Conservation (phyloP, 2,888 invertebrate species). For the Drosophila meridiana region DNA sequence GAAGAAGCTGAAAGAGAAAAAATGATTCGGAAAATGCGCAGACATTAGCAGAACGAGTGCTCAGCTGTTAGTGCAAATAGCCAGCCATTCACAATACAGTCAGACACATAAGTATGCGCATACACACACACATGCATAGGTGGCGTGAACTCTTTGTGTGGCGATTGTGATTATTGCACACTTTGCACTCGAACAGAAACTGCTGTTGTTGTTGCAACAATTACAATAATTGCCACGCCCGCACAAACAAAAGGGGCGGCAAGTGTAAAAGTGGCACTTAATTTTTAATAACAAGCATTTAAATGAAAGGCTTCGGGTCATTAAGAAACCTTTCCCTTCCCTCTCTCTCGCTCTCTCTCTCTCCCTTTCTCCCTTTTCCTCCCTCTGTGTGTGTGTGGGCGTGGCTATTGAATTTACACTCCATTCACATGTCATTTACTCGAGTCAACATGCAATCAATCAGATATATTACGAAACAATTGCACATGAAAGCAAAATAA, state of each 20-base stretch:
- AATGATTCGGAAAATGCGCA: conserved; percentile 45
- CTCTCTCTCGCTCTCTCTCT: neutral
- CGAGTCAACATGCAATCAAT: conserved; percentile 64
- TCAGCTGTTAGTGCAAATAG: conserved; percentile 50
- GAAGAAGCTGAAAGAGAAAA: conserved; percentile 4
- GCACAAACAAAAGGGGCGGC: conserved; percentile 2
- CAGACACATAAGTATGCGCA: conserved; percentile 1
- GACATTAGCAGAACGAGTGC: conserved; percentile 37
- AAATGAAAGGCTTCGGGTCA: conserved; percentile 45
- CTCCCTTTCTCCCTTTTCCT: too few species aligned
- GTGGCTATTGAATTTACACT: conserved; percentile 42
- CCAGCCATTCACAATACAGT: conserved; percentile 18
- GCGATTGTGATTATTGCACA: conserved; percentile 40
- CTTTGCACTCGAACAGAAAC: conserved; percentile 25
- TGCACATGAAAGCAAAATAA: conserved; percentile 34
- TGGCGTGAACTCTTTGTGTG: conserved; percentile 37
- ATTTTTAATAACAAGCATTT: conserved; percentile 77
- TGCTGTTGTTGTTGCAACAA: conserved; percentile 33
- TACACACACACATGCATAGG: conserved; percentile 13
- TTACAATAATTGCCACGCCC: conserved; percentile 45
- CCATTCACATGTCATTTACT: conserved; percentile 50
- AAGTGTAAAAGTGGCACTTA: conserved; percentile 51
- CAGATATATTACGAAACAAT: conserved; percentile 41
- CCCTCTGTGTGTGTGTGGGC: neutral
- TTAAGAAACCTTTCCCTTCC: conserved; percentile 34